phyloP scores from a whole-genome alignment of 2,113 vertebrate species.

The Erythrolamprus reginae region DNA sequence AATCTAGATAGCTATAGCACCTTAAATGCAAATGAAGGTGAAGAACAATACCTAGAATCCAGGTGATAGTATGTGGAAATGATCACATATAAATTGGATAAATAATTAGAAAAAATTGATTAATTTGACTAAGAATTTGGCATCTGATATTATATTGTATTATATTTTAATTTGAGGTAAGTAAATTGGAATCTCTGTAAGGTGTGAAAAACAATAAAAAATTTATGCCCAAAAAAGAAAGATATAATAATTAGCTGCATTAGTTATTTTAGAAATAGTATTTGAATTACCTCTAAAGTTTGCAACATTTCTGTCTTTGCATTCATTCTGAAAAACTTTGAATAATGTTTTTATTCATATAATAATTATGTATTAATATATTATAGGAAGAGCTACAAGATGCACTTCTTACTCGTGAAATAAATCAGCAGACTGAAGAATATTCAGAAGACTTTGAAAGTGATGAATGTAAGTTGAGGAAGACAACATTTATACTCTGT shows the following conservation, averaged over 20 bases:
- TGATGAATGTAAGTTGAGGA: constrained; percentile 59
- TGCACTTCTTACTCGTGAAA: constrained; percentile 69
- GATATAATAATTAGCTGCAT: background rate
- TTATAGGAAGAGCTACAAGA: constrained; percentile 81
- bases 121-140: too few relatives aligned
- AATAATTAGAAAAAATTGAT: too few relatives aligned
- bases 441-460: constrained; percentile 82
- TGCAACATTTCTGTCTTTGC: background rate
- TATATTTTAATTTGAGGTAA: too few relatives aligned
- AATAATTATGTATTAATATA: constrained; percentile 20
- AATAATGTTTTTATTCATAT: background rate
- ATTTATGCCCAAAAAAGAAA: too few relatives aligned
- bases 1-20: too few relatives aligned
- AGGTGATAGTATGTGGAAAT: too few relatives aligned
- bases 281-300: background rate
- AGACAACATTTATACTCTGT: constrained; percentile 20
- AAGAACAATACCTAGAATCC: too few relatives aligned
- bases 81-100: too few relatives aligned
- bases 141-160: too few relatives aligned
- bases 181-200: too few relatives aligned
- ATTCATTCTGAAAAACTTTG: background rate
- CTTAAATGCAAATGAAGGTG: too few relatives aligned
- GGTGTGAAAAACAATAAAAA: too few relatives aligned
- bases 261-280: background rate
- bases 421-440: constrained; percentile 59